Percentiles rank a stretch among this genome's conserved stretches.
These are phyloP conservation scores for Imbricaverruca yamaguchii DNA, from an alignment of 2,888 invertebrate genomes.

Conservation along the genomic window DNA sequence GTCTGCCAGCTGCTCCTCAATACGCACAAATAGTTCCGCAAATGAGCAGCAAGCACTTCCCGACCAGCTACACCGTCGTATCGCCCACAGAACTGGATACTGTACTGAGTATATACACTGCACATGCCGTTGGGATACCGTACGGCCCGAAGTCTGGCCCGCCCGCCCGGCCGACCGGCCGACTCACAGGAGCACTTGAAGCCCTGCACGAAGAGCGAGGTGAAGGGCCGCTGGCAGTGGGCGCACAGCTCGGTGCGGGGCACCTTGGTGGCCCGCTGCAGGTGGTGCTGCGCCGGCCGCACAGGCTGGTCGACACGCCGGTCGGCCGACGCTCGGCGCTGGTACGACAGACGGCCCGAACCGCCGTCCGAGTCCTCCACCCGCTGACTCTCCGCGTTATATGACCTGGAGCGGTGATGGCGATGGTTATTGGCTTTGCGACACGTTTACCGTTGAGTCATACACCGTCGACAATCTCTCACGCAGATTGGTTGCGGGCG, in stretches of 20 bases:
- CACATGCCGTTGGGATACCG: no score
- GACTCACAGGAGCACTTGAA: conserved; percentile 49
- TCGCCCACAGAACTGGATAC: no score
- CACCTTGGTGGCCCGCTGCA: conserved; percentile 46
- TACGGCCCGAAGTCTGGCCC: no score
- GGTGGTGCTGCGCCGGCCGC: conserved; percentile 41
- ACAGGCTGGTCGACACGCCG: conserved; percentile 59
- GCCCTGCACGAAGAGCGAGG: conserved; percentile 54
- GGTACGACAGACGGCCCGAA: conserved; percentile 27
- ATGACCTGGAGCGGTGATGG: conserved; percentile 21
- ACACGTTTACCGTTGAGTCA: no score
- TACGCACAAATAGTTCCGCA: no score
- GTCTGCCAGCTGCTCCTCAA: no score
- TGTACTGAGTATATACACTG: no score
- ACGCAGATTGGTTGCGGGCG: no score
- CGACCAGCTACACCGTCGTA: no score
- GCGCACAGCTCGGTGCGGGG: conserved; percentile 74
- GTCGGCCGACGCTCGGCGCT: conserved; percentile 33
- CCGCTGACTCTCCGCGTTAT: conserved; percentile 30
- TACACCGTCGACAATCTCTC: no score
- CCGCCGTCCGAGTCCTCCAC: conserved; percentile 25
- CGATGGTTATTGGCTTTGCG: no score
- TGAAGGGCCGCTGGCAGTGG: conserved; percentile 70
- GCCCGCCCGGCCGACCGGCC: background rate
- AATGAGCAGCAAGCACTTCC: no score